Evolutionary conservation across 1,140 invertebrate species (phyloP).

Genomic region (Philotrypesis tridentata): DNA sequence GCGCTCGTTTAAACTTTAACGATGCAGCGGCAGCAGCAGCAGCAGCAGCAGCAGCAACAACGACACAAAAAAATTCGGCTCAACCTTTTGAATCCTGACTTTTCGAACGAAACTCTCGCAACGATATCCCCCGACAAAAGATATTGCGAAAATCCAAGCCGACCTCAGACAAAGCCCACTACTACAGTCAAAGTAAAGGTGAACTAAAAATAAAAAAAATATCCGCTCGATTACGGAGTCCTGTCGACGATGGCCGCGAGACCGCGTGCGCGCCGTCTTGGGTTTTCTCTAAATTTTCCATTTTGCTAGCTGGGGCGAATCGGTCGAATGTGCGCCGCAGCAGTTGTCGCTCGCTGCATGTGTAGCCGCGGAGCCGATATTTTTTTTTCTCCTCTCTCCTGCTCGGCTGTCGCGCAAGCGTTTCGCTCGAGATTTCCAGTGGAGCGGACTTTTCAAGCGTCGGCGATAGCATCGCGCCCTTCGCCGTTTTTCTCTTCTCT

Average conservation of each 20-base stretch:
- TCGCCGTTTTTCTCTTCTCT: not conserved
- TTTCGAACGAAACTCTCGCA: not conserved
- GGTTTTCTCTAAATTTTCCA: not conserved
- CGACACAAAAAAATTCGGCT: not conserved
- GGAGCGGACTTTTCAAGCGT: not conserved
- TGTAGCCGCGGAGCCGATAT: not conserved
- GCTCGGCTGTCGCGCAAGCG: not conserved
- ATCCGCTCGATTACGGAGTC: not conserved
- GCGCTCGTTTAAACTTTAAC: not conserved
- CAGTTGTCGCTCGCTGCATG: not conserved
- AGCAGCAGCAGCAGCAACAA: too few relatives aligned
- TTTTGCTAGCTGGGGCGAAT: constrained; percentile 5
- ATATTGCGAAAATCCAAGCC: not conserved
- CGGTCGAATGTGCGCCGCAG: not conserved
- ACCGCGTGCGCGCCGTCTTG: not conserved
- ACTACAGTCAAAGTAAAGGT: too few relatives aligned
- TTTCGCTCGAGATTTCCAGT: too few relatives aligned
- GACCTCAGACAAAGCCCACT: too few relatives aligned
- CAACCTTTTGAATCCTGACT: not conserved
- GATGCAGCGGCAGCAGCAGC: too few relatives aligned
- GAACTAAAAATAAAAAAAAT: not conserved
- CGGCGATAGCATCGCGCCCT: not conserved
- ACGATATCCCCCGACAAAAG: too few relatives aligned
- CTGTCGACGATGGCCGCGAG: not conserved
- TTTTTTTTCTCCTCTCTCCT: not conserved